Evolutionary conservation across 2,113 vertebrate genomes (phyloP).

Genomic region (Oceanodroma tethys): DNA sequence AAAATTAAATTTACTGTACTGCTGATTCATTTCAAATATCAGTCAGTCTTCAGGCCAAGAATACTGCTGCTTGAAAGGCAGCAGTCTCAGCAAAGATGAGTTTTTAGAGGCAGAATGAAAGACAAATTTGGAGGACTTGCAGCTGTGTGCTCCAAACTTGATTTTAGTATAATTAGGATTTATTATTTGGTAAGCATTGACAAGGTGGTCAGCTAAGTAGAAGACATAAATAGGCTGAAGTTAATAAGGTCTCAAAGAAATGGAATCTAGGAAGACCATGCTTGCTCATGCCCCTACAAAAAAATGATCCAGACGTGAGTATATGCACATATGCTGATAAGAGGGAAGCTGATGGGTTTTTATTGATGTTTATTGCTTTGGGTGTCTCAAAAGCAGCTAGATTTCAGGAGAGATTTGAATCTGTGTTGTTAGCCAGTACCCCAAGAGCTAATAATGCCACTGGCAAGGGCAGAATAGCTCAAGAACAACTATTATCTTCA

Average conservation of each 20-base stretch:
- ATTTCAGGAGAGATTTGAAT: conserved; percentile 15
- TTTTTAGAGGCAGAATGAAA: background rate
- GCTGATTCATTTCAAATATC: background rate
- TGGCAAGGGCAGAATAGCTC: conserved; percentile 8
- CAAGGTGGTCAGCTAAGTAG: background rate
- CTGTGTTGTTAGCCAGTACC: background rate
- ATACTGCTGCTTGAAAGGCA: background rate
- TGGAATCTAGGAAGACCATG: background rate
- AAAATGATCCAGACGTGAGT: background rate
- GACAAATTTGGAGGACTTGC: background rate
- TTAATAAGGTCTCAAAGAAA: background rate
- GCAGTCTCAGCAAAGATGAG: background rate
- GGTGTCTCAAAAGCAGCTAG: background rate
- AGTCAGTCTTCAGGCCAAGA: background rate
- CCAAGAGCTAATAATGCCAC: background rate
- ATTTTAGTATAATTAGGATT: conserved; percentile 7
- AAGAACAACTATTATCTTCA: background rate
- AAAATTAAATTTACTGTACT: background rate
- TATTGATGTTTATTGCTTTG: conserved; percentile 1
- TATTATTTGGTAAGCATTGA: background rate
- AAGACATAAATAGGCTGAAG: background rate
- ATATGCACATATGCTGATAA: background rate
- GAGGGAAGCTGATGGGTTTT: background rate
- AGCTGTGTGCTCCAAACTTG: background rate
- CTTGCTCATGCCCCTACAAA: background rate